A percentile compares a stretch with the other conserved stretches of the same genome.
These are phyloP conservation scores for Parnassius smintheus DNA, from an alignment of 2,888 invertebrate species.

Conservation along the genomic window DNA sequence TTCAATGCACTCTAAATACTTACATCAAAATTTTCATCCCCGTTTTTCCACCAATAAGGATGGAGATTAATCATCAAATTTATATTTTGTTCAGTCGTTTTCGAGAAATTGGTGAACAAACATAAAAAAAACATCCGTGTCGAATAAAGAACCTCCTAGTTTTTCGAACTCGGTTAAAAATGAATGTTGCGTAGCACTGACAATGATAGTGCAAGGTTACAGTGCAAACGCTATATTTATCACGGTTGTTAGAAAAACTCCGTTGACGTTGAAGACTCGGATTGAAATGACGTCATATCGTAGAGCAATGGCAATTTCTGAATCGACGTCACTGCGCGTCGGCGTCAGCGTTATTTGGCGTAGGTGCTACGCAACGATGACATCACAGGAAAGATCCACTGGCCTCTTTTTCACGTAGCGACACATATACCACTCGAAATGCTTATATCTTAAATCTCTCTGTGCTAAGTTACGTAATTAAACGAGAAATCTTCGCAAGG, in stretches of 20 bases:
- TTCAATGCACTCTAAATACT: no score
- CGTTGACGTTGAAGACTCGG: constrained; percentile 33
- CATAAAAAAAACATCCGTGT: no score
- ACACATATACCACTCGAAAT: constrained; percentile 46
- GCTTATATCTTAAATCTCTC: constrained; percentile 48
- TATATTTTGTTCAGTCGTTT: no score
- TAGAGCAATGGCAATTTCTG: constrained; percentile 48
- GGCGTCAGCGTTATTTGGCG: constrained; percentile 51
- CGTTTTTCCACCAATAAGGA: no score
- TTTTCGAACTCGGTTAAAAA: constrained; percentile 17
- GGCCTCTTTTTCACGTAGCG: constrained; percentile 42
- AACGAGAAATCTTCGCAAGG: constrained; percentile 76
- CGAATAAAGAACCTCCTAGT: no score
- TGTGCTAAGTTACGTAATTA: constrained; percentile 59
- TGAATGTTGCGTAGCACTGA: constrained; percentile 50
- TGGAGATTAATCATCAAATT: no score
- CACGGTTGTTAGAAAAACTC: constrained; percentile 33
- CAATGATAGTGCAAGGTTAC: constrained; percentile 48
- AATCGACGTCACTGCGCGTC: constrained; percentile 63
- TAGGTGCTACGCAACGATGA: constrained; percentile 67
- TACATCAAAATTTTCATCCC: no score
- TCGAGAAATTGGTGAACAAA: no score
- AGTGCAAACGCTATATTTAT: constrained; percentile 44
- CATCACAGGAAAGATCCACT: constrained; percentile 67
- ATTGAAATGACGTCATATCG: constrained; percentile 57